Percentiles rank a stretch among this genome's conserved stretches.
These are phyloP conservation scores for Troilus luridus DNA, from an alignment of 2,888 invertebrate genomes.

Conservation along the genomic window DNA sequence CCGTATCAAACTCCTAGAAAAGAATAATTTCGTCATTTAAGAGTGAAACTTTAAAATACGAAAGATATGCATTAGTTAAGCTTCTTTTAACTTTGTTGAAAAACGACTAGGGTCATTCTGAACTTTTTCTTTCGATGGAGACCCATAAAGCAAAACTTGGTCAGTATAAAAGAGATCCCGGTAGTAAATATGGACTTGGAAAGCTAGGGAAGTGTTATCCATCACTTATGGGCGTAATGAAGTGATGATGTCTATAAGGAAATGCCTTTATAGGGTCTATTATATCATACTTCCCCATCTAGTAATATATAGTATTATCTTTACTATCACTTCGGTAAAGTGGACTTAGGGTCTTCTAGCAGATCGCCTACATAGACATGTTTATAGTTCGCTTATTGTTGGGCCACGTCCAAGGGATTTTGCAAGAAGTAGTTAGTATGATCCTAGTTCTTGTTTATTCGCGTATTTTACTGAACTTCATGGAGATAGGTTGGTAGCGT, in stretches of 20 bases:
- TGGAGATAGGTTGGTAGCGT: no score
- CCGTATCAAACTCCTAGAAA: background rate
- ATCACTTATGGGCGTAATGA: constrained; percentile 8
- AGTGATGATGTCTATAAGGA: background rate
- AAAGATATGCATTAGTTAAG: background rate
- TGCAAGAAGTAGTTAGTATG: no score
- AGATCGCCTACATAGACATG: background rate
- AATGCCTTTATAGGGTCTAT: no score
- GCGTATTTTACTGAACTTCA: no score
- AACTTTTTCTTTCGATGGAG: background rate
- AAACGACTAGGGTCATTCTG: background rate
- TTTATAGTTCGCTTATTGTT: no score
- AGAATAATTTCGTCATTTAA: background rate
- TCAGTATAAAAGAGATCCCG: background rate
- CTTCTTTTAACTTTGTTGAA: background rate
- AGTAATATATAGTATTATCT: background rate
- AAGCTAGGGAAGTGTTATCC: background rate
- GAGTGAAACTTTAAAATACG: background rate
- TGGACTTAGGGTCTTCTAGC: background rate
- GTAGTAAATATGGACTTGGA: background rate
- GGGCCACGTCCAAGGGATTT: no score
- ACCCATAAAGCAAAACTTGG: background rate
- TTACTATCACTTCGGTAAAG: background rate
- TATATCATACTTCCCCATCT: background rate
- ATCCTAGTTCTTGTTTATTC: no score